Evolutionary conservation across 2,113 vertebrate genomes (phyloP), one percentile per base, ranked within the genome.

Genomic region (Hemibagrus wyckioides): DNA sequence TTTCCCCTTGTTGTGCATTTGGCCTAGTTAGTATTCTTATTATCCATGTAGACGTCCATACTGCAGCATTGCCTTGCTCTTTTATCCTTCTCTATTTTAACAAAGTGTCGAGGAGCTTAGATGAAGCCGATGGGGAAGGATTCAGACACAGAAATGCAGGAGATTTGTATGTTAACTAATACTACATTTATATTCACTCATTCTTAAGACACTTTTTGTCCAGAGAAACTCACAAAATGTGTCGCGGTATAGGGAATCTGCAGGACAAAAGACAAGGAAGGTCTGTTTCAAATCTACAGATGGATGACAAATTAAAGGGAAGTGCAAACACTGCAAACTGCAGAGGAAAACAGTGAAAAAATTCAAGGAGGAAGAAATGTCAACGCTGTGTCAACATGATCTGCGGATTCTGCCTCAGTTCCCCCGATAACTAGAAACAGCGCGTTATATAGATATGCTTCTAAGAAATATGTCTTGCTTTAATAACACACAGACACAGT

Each of bases 41-140:
- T 75, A 28, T 44, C 11, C 23, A 75, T 44, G 41, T 56, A 11
- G 28, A 77, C 2, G 7, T 50, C 6, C 8, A 30, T 77, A n/a
- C 19, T 75, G 28, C 75, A 59, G 85, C 11, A 69, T 76, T 39
- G 15, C 48, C 8, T 67, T 76, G 4, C 73, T 7, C 25, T 79
- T 11, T 75, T 75, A 30, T 25, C 10, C 13, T 75, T 44, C 10
- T 2, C n/a, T 28, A 28, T 65, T 48, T 63, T 44, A 30, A 17
- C 52, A 67, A 96, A 71, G 33, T 39, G 33, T 21, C 9, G 67
- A 21, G 91, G 94, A 96, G 92, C 94, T 92, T 48, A 48, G 44
- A 95, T 92, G 88, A 96, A 93, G 90, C 95, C 96, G 84, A 96
- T 95, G 48, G 95, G 95, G 83, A 94, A 96, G 92, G 95, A 96